A percentile compares a stretch with the other conserved stretches of the same genome.
Conservation (phyloP, 2,888 invertebrate genomes). For the Campoplex capitator region DNA sequence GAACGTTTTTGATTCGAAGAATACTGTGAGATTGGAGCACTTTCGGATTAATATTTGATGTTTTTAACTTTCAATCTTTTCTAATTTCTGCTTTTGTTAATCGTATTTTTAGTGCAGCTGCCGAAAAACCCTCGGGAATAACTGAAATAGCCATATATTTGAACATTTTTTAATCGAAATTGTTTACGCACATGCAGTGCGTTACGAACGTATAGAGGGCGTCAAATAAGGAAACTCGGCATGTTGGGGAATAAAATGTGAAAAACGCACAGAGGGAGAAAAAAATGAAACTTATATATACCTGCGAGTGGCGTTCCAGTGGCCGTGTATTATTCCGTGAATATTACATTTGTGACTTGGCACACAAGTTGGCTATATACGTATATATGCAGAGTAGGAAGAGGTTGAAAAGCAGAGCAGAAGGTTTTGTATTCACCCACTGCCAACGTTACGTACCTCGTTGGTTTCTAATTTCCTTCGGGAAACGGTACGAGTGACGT, state of each 20-base stretch:
- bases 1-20: background rate
- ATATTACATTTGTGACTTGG: conserved; percentile 84
- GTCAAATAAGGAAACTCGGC: conserved; percentile 23
- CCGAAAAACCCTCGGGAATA: background rate
- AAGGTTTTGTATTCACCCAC: conserved; percentile 72
- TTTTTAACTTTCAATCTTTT: background rate
- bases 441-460: conserved; percentile 63
- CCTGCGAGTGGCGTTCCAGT: conserved; percentile 40
- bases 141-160: background rate
- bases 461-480: conserved; percentile 84
- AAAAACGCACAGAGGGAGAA: conserved; percentile 38
- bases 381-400: conserved; percentile 67
- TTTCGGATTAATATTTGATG: background rate
- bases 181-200: background rate
- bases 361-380: conserved; percentile 54
- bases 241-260: conserved; percentile 44
- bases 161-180: conserved; percentile 35
- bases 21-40: background rate
- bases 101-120: background rate
- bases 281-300: conserved; percentile 59
- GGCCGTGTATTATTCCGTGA: conserved; percentile 82
- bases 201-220: conserved; percentile 5
- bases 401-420: conserved; percentile 70
- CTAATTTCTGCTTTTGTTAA: background rate
- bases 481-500: conserved; percentile 82